A percentile compares a stretch with the other conserved stretches of the same genome.
phyloP scores from a whole-genome alignment of 2,797 vertebrate species.

The Taeniopygia guttata region DNA sequence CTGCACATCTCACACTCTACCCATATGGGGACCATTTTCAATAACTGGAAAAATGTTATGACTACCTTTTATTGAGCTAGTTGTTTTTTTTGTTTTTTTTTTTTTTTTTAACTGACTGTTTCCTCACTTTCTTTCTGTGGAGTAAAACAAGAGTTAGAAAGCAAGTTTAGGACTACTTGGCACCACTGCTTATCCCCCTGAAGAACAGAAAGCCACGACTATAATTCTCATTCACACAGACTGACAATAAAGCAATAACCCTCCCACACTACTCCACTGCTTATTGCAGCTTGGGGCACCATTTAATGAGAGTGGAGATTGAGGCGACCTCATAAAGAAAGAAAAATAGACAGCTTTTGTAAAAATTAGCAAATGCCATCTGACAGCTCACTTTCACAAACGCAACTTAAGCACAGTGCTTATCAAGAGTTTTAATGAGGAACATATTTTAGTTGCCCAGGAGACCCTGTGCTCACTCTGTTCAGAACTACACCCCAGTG shows the following conservation, averaged over 20 bases:
- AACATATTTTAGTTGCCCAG: background rate
- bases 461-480: background rate
- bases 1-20: background rate
- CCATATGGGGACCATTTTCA: accelerated
- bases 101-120: background rate
- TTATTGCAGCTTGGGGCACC: background rate
- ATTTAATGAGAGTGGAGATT: background rate
- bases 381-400: background rate
- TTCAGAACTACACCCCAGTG: background rate
- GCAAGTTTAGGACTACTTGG: background rate
- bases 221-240: background rate
- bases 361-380: background rate
- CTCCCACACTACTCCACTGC: background rate
- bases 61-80: background rate
- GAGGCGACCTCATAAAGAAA: background rate
- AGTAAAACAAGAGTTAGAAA: background rate
- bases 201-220: background rate
- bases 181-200: background rate
- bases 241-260: background rate
- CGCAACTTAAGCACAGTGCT: background rate
- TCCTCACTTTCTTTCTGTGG: background rate
- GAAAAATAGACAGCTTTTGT: background rate
- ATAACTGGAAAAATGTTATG: background rate
- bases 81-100: background rate
- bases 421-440: background rate